Evolutionary conservation across 2,797 vertebrate species (phyloP).

Genomic region (Galago senegalensis): DNA sequence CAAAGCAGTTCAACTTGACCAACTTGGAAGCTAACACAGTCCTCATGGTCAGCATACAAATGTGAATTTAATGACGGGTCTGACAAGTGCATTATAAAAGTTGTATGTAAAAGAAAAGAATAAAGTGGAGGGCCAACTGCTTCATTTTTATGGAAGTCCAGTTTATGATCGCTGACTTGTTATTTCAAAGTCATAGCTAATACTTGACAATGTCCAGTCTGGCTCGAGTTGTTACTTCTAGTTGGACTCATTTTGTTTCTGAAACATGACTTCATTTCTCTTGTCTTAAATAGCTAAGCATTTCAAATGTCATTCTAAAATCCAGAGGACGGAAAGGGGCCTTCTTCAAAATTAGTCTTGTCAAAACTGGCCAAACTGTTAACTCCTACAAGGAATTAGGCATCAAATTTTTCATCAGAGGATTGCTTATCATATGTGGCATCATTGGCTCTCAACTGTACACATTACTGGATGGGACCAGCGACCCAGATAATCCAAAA

Average conservation of each 20-base stretch:
- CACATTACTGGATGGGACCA: not conserved
- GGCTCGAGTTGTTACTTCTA: not conserved
- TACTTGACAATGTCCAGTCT: not conserved
- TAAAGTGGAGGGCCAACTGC: not conserved
- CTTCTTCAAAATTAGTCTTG: slow-evolving; percentile 51
- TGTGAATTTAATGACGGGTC: slow-evolving; percentile 66
- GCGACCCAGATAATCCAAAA: slow-evolving; percentile 44
- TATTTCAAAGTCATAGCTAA: slow-evolving; percentile 31
- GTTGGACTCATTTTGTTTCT: not conserved
- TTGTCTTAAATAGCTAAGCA: slow-evolving; percentile 52
- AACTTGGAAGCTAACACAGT: slow-evolving; percentile 74
- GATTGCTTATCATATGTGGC: not conserved
- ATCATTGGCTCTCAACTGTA: slow-evolving; percentile 1
- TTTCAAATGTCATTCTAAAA: slow-evolving; percentile 67
- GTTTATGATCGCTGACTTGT: slow-evolving; percentile 14
- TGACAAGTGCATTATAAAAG: slow-evolving; percentile 55
- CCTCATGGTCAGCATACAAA: slow-evolving; percentile 72
- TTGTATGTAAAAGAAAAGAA: not conserved
- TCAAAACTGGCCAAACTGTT: slow-evolving; percentile 31
- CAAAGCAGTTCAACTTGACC: slow-evolving; percentile 81
- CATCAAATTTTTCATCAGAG: slow-evolving; percentile 50
- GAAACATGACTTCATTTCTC: not conserved
- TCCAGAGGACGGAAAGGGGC: not conserved
- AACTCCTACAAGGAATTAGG: slow-evolving; percentile 46
- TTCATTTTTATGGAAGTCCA: not conserved